Conservation (phyloP, 1,140 invertebrate species). For the Caenorhabditis latens region DNA sequence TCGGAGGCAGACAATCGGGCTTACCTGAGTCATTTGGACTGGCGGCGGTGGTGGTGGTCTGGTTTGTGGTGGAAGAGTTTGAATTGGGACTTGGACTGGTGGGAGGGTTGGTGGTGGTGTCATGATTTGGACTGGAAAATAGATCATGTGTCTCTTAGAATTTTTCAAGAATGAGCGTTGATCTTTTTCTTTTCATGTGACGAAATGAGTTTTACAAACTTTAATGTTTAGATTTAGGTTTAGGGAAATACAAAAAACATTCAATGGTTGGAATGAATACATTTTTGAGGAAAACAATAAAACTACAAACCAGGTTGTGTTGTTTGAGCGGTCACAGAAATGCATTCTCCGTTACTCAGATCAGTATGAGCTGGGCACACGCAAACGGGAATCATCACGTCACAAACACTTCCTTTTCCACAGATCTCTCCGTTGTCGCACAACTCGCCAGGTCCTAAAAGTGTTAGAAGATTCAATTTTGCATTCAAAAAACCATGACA, state of each 20-base stretch:
- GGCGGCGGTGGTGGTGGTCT: constrained; percentile 36
- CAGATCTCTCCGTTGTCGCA: constrained; percentile 75
- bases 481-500: background rate
- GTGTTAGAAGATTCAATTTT: background rate
- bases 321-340: constrained; percentile 53
- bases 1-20: background rate
- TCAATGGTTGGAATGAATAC: background rate
- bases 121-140: constrained; percentile 15
- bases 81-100: constrained; percentile 43
- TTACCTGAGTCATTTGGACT: constrained; percentile 5
- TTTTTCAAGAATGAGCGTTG: too few species aligned
- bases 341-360: constrained; percentile 71
- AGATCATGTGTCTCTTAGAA: background rate
- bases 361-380: constrained; percentile 75
- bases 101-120: constrained; percentile 28
- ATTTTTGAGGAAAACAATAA: constrained; percentile 39
- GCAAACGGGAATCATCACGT: constrained; percentile 74
- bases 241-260: background rate
- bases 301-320: constrained; percentile 56
- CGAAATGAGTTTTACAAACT: too few species aligned
- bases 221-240: too few species aligned
- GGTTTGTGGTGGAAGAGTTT: constrained; percentile 31
- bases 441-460: constrained; percentile 75
- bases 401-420: constrained; percentile 72
- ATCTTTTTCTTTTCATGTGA: too few species aligned